A percentile compares a stretch with the other conserved stretches of the same genome.
These are phyloP conservation scores for Tuta absoluta DNA, from an alignment of 2,888 invertebrate species.

Conservation along the genomic window DNA sequence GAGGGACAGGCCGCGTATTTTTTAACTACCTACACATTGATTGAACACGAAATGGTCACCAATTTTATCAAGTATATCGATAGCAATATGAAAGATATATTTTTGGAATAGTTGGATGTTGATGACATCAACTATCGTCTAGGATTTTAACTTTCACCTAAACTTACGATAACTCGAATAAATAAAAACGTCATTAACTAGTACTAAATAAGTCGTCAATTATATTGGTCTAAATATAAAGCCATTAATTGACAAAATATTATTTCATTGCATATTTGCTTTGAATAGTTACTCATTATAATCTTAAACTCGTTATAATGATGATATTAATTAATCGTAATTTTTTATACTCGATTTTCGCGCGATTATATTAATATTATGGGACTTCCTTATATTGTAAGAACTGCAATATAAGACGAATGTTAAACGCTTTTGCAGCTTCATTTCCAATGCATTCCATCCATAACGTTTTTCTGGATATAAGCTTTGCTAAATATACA, in stretches of 20 bases:
- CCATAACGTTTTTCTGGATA: constrained; percentile 42
- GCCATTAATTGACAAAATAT: constrained; percentile 18
- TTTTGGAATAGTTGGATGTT: not conserved
- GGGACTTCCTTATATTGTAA: constrained; percentile 51
- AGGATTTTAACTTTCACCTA: not conserved
- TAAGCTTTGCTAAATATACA: constrained; percentile 11
- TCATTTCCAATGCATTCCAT: constrained; percentile 57
- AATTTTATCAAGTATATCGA: not conserved
- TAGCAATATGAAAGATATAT: constrained; percentile 1
- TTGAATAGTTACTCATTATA: constrained; percentile 41
- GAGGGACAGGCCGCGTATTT: no score
- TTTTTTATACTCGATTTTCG: constrained; percentile 35
- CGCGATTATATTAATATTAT: constrained; percentile 24
- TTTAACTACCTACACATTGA: no score
- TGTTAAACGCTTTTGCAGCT: constrained; percentile 40
- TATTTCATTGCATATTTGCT: constrained; percentile 28
- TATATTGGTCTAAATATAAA: constrained; percentile 14
- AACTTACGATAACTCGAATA: constrained; percentile 5
- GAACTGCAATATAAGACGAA: constrained; percentile 48
- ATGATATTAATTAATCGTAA: constrained; percentile 38
- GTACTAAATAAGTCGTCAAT: constrained; percentile 19
- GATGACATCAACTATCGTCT: not conserved
- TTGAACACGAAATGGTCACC: not conserved
- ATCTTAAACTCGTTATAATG: constrained; percentile 35
- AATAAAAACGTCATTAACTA: constrained; percentile 10